Base-by-base conservation (phyloP, 2,888 invertebrate genomes). In the Crioceris asparagi region DNA sequence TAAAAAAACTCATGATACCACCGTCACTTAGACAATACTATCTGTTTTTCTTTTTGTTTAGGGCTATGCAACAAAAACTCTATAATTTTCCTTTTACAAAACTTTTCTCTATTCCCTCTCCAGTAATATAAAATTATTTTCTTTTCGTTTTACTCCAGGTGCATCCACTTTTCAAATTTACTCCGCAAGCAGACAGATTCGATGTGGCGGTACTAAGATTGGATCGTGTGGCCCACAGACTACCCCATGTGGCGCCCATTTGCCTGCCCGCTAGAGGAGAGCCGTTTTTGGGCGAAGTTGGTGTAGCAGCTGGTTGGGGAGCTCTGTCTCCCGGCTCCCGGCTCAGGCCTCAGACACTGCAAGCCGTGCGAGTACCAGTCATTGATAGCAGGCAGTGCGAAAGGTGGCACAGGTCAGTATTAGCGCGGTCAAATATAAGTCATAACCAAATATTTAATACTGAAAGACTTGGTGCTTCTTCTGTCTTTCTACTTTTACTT, bases 301-400 rank as follows among this genome's bases (percentile, higher is more conserved):
- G 88, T 17, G 90, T 90, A 77, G 90, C 88, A 4, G 90, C 90
- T 0, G 90, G 91, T 17, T 92, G 92, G 92, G 92, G 91, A 10
- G 91, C 92, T 0, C 67, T 91, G 6, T 77, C 77, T 58, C 76
- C 77, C 49, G 91, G 91, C 35, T 91, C 91, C 0, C 71, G 91
- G 47, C 64, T 91, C 37, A 73, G 91, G 4, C 91, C 92, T 2
- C 83, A 91, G 56, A 91, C 90, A 0, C 67, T 92, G 36, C 91
- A 92, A 63, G 85, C 88, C 0, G 90, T 91, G 7, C 87, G 88
- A 55, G 91, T 92, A 44, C 92, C 91, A 0, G 88, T 92, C n/a
- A 77, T 92, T 40, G 90, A 91, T 60, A 91, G 90, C 59, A 71
- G 87, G 40, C 67, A 77, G 43, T 79, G 78, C 57, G 79, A 79